Conservation (phyloP, 1,140 invertebrate genomes). For the Archegozetes longisetosus region DNA sequence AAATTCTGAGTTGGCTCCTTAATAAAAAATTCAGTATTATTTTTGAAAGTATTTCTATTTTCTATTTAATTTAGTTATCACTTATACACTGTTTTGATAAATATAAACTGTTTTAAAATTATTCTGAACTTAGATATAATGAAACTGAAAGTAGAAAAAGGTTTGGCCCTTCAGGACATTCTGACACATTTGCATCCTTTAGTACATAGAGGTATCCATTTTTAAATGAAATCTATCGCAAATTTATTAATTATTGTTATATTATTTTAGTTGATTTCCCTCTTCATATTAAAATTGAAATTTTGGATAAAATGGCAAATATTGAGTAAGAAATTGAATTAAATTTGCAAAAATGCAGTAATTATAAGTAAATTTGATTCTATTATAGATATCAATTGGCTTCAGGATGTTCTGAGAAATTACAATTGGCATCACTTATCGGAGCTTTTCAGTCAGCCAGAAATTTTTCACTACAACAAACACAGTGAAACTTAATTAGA, state of each 20-base stretch:
- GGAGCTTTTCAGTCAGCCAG: constrained; percentile 34
- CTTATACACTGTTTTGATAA: no score
- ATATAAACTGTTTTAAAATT: no score
- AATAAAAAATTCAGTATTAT: constrained; percentile 63
- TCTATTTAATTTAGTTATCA: no score
- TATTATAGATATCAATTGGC: constrained; percentile 68
- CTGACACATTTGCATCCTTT: constrained; percentile 68
- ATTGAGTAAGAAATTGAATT: constrained; percentile 41
- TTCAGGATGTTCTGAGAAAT: constrained; percentile 73
- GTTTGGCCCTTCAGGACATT: constrained; percentile 74
- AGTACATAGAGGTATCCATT: constrained; percentile 61
- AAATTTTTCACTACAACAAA: neutral
- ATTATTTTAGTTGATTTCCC: constrained; percentile 58
- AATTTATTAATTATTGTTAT: constrained; percentile 11
- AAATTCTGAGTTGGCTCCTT: constrained; percentile 71
- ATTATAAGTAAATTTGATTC: neutral
- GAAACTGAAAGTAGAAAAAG: constrained; percentile 65
- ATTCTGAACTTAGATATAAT: constrained; percentile 61
- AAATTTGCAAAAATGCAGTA: neutral
- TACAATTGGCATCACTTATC: constrained; percentile 73
- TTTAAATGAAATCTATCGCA: constrained; percentile 6
- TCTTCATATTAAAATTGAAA: constrained; percentile 46
- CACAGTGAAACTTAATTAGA: no score
- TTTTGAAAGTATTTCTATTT: constrained; percentile 74
- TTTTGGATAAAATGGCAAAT: constrained; percentile 63